Evolutionary conservation across 2,888 invertebrate genomes (phyloP), one percentile per base, ranked within the genome.

Genomic region (Coelogynopora nodosa): DNA sequence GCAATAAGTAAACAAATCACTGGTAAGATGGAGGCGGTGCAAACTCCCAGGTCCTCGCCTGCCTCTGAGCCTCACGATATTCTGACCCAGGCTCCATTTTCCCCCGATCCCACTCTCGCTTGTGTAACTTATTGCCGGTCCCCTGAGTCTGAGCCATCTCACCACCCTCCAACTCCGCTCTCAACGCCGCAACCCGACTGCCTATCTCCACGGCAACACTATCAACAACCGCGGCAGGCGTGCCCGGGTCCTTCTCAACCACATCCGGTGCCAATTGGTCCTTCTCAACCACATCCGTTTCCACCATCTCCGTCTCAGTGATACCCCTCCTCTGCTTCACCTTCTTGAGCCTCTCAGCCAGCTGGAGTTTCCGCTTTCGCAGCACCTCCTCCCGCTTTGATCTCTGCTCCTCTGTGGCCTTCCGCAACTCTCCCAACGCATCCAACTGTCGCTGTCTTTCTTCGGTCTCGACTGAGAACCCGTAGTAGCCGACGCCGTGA

Each of bases 401-500:
- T 84, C 89, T 85, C 29, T 88, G 87, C 0, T 67, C 85, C 80
- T 87, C 85, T 10, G 89, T 89, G 5, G 18, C 31, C 87, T 90
- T 86, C 30, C 96, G 93, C 31, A 94, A 91, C 88, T 94, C 94
- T 84, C 94, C 93, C 87, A 97, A 92, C 89, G 94, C 94, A 86
- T 94, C 94, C 93, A 96, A 95, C 91, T 97, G 96, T 88, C 94
- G 94, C 0, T 93, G 92, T 88, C 97, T 94, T 90, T 94, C 94
- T 0, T 93, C 93, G 89, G 95, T 95, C 89, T 97, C 95, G 31
- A 94, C 95, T 10, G 96, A 96, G 91, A 97, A 96, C 0, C 94
- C 94, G 92, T 94, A 96, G 92, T 96, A 97, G 13, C 95, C 95
- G 18, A 96, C 96, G 89, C 97, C 97, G 90, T 97, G 96, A 13